These are phyloP conservation scores for Ganaspis brasiliensis DNA, from an alignment of 2,888 invertebrate species.

Conservation along the genomic window DNA sequence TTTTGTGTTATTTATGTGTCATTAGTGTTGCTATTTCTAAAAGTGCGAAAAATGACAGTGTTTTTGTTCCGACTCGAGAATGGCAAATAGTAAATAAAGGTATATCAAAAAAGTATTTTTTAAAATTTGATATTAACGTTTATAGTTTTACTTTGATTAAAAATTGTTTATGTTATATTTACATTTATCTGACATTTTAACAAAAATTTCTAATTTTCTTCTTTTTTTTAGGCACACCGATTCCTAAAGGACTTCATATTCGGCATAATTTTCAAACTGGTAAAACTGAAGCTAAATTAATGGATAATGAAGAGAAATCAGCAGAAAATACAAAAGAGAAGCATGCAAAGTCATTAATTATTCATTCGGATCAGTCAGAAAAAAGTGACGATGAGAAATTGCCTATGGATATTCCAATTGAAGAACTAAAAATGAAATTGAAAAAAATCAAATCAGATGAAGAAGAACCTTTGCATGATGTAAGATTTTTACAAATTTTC, in stretches of 20 bases:
- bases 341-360: slow-evolving; percentile 66
- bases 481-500: background rate
- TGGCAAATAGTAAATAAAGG: slow-evolving; percentile 86
- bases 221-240: slow-evolving; percentile 83
- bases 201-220: background rate
- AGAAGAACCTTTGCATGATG: slow-evolving; percentile 20
- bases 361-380: slow-evolving; percentile 71
- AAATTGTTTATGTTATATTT: no score
- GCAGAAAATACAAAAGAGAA: slow-evolving; percentile 51
- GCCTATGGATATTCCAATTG: slow-evolving; percentile 68
- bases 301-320: slow-evolving; percentile 78
- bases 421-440: slow-evolving; percentile 74
- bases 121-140: no score
- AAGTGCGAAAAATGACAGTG: slow-evolving; percentile 70
- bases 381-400: slow-evolving; percentile 60
- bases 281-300: slow-evolving; percentile 87
- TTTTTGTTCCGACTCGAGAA: slow-evolving; percentile 84
- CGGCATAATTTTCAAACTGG: slow-evolving; percentile 89
- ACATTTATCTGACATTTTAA: background rate
- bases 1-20: background rate
- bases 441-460: slow-evolving; percentile 73
- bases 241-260: slow-evolving; percentile 89
- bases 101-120: slow-evolving; percentile 67
- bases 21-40: background rate
- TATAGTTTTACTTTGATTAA: no score